Conservation (phyloP, 2,797 vertebrate species). For the Acropternis orthonyx region DNA sequence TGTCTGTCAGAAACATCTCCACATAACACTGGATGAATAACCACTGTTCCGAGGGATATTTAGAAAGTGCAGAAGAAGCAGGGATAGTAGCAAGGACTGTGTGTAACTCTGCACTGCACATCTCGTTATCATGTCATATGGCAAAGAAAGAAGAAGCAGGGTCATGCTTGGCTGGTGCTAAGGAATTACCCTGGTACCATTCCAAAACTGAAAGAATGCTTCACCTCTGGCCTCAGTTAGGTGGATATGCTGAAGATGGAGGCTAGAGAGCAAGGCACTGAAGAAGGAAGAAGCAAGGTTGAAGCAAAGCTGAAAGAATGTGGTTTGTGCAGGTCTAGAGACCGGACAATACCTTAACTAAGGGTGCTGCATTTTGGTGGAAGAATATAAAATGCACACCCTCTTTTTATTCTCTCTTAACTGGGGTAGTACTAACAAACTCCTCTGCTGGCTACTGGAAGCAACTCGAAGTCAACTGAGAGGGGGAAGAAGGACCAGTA, state of each 20-base stretch:
- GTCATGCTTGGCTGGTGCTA: neutral
- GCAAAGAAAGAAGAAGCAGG: neutral
- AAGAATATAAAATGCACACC: neutral
- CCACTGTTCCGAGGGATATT: neutral
- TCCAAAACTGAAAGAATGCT: neutral
- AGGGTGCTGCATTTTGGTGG: neutral
- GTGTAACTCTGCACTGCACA: neutral
- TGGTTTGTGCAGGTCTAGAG: neutral
- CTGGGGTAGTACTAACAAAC: neutral
- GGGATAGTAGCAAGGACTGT: neutral
- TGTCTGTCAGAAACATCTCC: neutral
- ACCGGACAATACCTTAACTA: neutral
- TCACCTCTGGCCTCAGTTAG: neutral
- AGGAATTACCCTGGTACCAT: neutral
- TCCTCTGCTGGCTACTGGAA: neutral
- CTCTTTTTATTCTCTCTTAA: neutral
- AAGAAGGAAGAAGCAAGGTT: neutral
- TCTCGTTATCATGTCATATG: neutral
- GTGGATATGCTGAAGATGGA: neutral
- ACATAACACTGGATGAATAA: neutral
- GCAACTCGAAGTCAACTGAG: neutral
- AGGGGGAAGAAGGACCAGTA: neutral
- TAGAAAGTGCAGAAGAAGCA: neutral
- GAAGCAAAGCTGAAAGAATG: constrained; percentile 1
- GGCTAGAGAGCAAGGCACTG: neutral